Evolutionary conservation across 2,113 vertebrate species (phyloP), one percentile per base, ranked within the genome.

Genomic region (Pygathrix nemaeus): DNA sequence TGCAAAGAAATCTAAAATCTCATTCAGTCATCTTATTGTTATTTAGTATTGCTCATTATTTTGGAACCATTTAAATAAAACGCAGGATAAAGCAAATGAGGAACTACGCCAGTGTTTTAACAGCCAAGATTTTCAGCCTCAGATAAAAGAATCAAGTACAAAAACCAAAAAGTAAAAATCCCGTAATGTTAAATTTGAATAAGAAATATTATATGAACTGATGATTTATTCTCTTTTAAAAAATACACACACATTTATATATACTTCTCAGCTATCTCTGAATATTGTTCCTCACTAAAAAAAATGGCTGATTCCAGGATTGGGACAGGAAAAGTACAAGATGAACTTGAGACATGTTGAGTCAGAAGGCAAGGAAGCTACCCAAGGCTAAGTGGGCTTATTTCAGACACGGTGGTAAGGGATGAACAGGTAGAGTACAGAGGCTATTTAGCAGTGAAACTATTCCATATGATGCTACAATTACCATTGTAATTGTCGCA

Each of bases 101-200:
- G 23, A 92, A 73, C 55, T 91, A 85, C 2, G 14, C 23, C 32
- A n/a, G 83, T 52, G 35, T 45, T 75, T 93, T 40, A 83, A 64
- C 32, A 75, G 76, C 27, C 25, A 80, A 84, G 83, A 72, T 79
- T 84, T 96, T 88, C 23, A 43, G 83, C 4, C 35, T 21, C 40
- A 95, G 66, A 81, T 61, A 68, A 79, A 95, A 95, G 14, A 92
- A 84, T 72, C 35, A 75, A 76, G 17, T 86, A 64, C 9, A 90
- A 72, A 48, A 73, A 64, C 18, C 30, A 93, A 79, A 8, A 50
- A 78, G 43, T 64, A 64, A 92, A 89, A 85, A 43, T 13, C 5
- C 27, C 48, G 5, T 48, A 68, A 68, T 38, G 57, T 68, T 92
- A 81, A 88, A 81, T 78, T 52, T 61, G 66, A 87, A 81, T 52